Conservation (phyloP, 30 jellyfish, hydroid and myxozoan genomes). For the Sanderia malayensis region DNA sequence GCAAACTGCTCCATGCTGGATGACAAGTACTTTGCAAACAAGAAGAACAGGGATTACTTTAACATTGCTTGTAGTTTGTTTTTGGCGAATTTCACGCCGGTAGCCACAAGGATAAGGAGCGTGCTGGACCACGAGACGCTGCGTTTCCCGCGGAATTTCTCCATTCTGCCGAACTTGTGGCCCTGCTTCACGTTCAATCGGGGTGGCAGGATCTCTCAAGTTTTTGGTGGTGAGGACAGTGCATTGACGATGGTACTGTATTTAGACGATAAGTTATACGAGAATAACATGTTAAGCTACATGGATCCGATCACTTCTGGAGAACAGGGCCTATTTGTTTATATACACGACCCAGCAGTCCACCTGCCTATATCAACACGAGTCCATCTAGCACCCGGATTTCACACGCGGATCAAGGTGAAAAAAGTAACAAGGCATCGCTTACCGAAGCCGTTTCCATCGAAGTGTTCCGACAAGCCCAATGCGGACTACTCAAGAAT, state of each 20-base stretch:
- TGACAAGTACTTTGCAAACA: slow-evolving; percentile 4
- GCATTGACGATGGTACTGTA: slow-evolving; percentile 24
- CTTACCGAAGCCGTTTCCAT: slow-evolving; percentile 21
- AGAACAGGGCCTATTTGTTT: slow-evolving; percentile 19
- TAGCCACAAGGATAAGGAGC: neutral
- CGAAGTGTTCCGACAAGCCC: slow-evolving; percentile 9
- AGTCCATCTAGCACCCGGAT: slow-evolving; percentile 12
- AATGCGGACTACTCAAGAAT: neutral
- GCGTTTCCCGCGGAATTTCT: slow-evolving; percentile 12
- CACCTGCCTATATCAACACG: neutral
- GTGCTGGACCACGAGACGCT: neutral
- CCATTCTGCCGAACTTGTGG: slow-evolving; percentile 18
- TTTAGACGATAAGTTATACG: neutral
- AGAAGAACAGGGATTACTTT: neutral
- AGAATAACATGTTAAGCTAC: neutral
- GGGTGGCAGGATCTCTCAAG: neutral
- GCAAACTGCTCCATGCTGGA: slow-evolving; percentile 19
- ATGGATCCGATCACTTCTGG: neutral
- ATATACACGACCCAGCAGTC: slow-evolving; percentile 19
- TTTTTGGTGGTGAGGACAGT: neutral
- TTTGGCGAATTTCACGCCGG: neutral
- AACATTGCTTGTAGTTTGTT: neutral
- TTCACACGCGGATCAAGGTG: slow-evolving; percentile 21
- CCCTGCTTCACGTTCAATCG: slow-evolving; percentile 33
- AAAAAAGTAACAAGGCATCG: slow-evolving; percentile 10